Evolutionary conservation across 2,113 vertebrate species (phyloP), one percentile per base, ranked within the genome.

Genomic region (Callionymus lyra): DNA sequence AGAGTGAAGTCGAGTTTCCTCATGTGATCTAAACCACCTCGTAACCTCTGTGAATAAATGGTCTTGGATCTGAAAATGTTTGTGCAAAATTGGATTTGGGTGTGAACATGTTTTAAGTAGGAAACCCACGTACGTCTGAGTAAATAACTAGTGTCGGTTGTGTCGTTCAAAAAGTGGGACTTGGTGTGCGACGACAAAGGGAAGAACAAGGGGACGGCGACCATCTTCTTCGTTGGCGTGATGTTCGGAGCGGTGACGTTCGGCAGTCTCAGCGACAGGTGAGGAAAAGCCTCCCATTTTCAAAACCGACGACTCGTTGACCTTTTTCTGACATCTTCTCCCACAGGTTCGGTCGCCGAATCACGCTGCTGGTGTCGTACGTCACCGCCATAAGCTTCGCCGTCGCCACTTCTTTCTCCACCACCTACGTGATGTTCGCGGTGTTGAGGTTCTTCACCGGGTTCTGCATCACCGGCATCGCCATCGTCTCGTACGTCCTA

Each of bases 231-330:
- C 53, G 6, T 79, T 0, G 88, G 89, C 0, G 86, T 90, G 27
- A 89, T 89, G 1, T 41, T 79, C 46, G 91, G 88, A 50, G 86
- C 88, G 0, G 3, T 88, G 44, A n/a, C 75, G 2, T 90, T 87
- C 1, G 88, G 89, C 48, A 82, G 83, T 68, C 68, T 91, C 6
- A 85, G 90, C 0, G 88, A 91, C 86, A 90, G 86, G 91, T 92
- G 60, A 36, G 0, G 1, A 27, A 8, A 4, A 27, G 21, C 21
- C 21, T 5, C 8, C 21, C 21, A 27, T 27, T 27, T 27, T n/a
- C n/a, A n/a, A n/a, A n/a, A n/a, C n/a, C n/a, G 21, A 5, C 21
- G 4, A 27, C 21, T 27, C 8, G 21, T 27, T 27, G 21, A 27
- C 21, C 21, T 8, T n/a, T n/a, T n/a, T n/a, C 21, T 8, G 21